Evolutionary conservation across 2,113 vertebrate species (phyloP).

Genomic region (Synodontis membranacea): DNA sequence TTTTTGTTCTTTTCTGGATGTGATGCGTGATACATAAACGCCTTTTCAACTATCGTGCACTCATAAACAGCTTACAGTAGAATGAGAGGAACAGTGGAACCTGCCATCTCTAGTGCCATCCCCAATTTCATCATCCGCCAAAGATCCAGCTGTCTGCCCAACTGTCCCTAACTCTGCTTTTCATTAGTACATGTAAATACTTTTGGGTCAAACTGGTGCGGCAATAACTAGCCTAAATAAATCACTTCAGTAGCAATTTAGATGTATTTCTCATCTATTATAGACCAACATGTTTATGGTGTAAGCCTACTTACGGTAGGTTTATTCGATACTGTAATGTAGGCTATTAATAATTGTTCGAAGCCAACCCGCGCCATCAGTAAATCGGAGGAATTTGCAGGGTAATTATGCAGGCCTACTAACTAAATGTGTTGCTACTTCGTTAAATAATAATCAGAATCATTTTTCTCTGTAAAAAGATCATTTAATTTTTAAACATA

Average conservation of each 20-base stretch:
- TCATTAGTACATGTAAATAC: not conserved
- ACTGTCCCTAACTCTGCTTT: not conserved
- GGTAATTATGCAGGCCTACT: not conserved
- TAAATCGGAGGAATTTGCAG: not conserved
- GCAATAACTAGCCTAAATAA: too few species aligned
- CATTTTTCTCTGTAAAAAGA: constrained; percentile 43
- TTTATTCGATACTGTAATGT: not conserved
- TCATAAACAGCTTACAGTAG: constrained; percentile 21
- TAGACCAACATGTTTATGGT: too few species aligned
- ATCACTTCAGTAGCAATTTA: not conserved
- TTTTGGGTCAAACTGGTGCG: not conserved
- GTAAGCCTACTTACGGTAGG: not conserved
- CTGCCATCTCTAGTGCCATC: not conserved
- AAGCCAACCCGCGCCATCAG: not conserved
- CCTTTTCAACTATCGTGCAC: not conserved
- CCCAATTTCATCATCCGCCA: not conserved
- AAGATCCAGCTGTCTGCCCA: constrained; percentile 1
- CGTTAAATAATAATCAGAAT: constrained; percentile 28
- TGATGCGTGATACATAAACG: constrained; percentile 19
- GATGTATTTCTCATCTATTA: not conserved
- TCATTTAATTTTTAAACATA: constrained; percentile 48
- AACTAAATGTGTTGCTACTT: not conserved
- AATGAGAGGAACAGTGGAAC: not conserved
- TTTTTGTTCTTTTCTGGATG: constrained; percentile 14
- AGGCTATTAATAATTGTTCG: not conserved